These are phyloP conservation scores for Macquaria ambigua DNA, from an alignment of 2,113 vertebrate species.

Conservation along the genomic window DNA sequence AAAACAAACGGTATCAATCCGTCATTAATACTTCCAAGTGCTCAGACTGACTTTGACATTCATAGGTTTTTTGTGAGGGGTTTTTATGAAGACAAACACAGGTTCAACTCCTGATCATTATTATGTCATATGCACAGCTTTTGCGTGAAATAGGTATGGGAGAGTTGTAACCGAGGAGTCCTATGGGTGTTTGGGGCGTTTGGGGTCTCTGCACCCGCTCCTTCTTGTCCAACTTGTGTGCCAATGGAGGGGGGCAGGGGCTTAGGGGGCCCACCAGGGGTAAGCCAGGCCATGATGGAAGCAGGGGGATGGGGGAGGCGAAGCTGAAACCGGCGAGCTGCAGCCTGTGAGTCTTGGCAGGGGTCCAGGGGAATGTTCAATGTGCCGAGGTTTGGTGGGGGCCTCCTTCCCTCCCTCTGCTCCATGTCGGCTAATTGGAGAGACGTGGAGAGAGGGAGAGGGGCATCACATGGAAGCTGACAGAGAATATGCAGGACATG, in stretches of 20 bases:
- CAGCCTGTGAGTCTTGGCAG: conserved; percentile 78
- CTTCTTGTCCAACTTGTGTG: conserved; percentile 48
- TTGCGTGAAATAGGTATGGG: neutral
- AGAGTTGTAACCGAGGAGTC: conserved; percentile 8
- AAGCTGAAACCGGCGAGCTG: conserved; percentile 61
- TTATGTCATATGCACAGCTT: conserved; percentile 5
- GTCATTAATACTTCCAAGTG: conserved; percentile 1
- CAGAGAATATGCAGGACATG: conserved; percentile 50
- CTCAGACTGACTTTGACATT: neutral
- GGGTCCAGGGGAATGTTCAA: conserved; percentile 81
- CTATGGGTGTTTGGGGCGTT: conserved; percentile 8
- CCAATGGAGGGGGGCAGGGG: conserved; percentile 53
- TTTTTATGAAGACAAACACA: neutral
- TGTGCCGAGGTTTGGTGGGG: conserved; percentile 58
- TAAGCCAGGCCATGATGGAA: conserved; percentile 53
- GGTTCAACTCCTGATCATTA: neutral
- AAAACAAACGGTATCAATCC: conserved; percentile 20
- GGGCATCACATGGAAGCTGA: conserved; percentile 57
- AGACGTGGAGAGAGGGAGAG: conserved; percentile 53
- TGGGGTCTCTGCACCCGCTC: conserved; percentile 24
- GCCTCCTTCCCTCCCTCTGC: conserved; percentile 56
- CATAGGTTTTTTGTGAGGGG: neutral
- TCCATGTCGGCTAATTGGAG: conserved; percentile 72
- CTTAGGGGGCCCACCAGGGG: conserved; percentile 67
- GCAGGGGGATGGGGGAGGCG: conserved; percentile 49